These are phyloP conservation scores for Polydesmus complanatus DNA, from an alignment of 2,888 invertebrate species.

Conservation along the genomic window DNA sequence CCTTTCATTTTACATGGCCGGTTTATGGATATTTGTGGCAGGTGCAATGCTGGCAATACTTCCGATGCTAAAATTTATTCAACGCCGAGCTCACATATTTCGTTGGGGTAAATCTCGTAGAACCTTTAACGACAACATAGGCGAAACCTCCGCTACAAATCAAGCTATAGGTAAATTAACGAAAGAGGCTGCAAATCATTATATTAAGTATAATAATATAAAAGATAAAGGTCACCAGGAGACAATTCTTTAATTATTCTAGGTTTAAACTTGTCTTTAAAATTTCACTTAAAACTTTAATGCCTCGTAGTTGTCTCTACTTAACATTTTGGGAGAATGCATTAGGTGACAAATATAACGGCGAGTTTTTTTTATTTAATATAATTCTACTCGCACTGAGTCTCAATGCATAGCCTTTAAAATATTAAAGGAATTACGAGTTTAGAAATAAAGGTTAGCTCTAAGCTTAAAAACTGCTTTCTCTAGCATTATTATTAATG, in stretches of 20 bases:
- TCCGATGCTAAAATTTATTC: constrained; percentile 29
- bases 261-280: too few relatives aligned
- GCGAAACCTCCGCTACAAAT: background rate
- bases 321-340: too few relatives aligned
- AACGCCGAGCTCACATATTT: background rate
- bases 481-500: too few relatives aligned
- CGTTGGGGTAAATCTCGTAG: background rate
- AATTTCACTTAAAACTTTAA: too few relatives aligned
- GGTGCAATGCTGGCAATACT: constrained; percentile 47
- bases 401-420: too few relatives aligned
- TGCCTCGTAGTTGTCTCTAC: too few relatives aligned
- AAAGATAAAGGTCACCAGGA: background rate
- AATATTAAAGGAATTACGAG: too few relatives aligned
- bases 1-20: constrained; percentile 65
- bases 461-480: too few relatives aligned
- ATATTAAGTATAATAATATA: background rate
- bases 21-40: constrained; percentile 60
- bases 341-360: too few relatives aligned
- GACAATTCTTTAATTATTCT: background rate
- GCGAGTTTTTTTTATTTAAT: too few relatives aligned
- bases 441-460: too few relatives aligned
- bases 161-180: background rate
- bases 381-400: too few relatives aligned
- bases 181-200: background rate
- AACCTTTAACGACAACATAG: background rate